A percentile compares a stretch with the other conserved stretches of the same genome.
Conservation (phyloP, 2,888 invertebrate genomes). For the Poecilobothrus nobilitatus region DNA sequence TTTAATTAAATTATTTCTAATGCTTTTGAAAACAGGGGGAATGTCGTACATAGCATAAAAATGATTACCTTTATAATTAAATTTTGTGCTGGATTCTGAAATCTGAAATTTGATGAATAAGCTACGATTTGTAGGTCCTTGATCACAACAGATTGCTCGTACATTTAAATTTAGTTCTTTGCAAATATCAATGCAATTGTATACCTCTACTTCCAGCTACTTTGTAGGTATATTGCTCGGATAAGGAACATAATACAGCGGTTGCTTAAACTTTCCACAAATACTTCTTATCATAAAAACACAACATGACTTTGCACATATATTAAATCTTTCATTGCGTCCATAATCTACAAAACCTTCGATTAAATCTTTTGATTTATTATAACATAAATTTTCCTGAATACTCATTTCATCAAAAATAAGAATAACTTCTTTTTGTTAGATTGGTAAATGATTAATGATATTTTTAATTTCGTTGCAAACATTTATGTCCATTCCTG, state of each 20-base stretch:
- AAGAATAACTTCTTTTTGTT: conserved; percentile 16
- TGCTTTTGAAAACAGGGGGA: conserved; percentile 13
- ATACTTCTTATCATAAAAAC: conserved; percentile 15
- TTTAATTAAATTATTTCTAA: conserved; percentile 2
- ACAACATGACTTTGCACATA: conserved; percentile 9
- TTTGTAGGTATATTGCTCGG: conserved; percentile 8
- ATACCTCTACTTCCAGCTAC: conserved; percentile 8
- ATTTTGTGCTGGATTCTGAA: not conserved
- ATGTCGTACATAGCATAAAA: conserved; percentile 14
- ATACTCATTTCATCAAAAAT: conserved; percentile 19
- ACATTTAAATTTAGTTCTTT: not conserved
- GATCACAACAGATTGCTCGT: no score
- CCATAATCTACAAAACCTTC: conserved; percentile 19
- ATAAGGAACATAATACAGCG: conserved; percentile 12
- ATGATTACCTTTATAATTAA: conserved; percentile 8
- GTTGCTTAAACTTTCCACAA: conserved; percentile 15
- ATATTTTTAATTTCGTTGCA: conserved; percentile 10
- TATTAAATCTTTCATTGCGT: not conserved
- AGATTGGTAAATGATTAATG: not conserved
- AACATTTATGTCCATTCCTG: conserved; percentile 5
- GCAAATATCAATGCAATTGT: conserved; percentile 13
- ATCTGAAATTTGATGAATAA: conserved; percentile 8
- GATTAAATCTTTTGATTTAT: conserved; percentile 13
- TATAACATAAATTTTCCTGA: conserved; percentile 16
- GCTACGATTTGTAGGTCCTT: conserved; percentile 13